Conservation (phyloP, 2,797 vertebrate genomes). For the Takifugu ocellatus region DNA sequence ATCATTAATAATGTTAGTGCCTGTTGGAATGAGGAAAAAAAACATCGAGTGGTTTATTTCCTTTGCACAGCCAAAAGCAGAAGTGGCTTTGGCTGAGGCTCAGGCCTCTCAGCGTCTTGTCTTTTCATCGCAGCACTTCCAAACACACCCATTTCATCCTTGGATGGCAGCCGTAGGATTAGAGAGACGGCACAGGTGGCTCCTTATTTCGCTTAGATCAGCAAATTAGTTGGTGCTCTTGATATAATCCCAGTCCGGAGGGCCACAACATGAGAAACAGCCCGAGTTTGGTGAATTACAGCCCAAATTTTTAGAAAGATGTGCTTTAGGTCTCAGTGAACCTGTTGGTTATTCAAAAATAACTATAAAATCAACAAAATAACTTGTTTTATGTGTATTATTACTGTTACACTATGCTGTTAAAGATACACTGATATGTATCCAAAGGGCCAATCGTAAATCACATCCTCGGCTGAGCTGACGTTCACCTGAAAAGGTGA, state of each 20-base stretch:
- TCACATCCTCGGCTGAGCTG: too few species aligned
- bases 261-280: not conserved
- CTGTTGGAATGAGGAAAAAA: constrained; percentile 20
- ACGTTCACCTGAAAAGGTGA: too few species aligned
- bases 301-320: too few species aligned
- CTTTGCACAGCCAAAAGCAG: constrained; percentile 25
- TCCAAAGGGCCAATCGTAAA: too few species aligned
- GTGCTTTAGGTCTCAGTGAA: too few species aligned
- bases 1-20: constrained; percentile 14
- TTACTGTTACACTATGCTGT: too few species aligned
- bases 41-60: constrained; percentile 24
- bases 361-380: too few species aligned
- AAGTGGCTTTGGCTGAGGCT: constrained; percentile 25
- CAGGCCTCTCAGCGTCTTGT: constrained; percentile 24
- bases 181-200: constrained; percentile 31
- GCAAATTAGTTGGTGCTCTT: constrained; percentile 6
- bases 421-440: too few species aligned
- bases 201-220: constrained; percentile 16
- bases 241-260: constrained; percentile 15
- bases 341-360: too few species aligned
- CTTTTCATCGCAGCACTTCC: constrained; percentile 23
- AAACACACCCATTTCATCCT: constrained; percentile 9
- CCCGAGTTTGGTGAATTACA: too few species aligned
- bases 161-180: constrained; percentile 11
- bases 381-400: too few species aligned